Base-by-base conservation (phyloP, 2,797 vertebrate species). In the Mormyrus hasselquistii region DNA sequence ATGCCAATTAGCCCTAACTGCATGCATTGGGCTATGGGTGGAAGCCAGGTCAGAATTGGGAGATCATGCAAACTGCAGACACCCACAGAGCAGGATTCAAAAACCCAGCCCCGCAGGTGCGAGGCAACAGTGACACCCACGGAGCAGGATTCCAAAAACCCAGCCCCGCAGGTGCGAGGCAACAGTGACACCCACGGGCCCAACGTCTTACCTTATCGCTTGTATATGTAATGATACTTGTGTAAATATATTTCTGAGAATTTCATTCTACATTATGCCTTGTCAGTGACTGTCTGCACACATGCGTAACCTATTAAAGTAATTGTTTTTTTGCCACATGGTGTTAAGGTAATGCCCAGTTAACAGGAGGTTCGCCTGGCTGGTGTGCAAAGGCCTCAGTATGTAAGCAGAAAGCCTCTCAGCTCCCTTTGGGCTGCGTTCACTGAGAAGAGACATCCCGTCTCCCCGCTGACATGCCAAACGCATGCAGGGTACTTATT, bases 401-500 rank as follows among this genome's bases (percentile, higher is more conserved):
- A 82, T 82, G 76, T 82, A 19, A 82, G 65, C 76, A 82, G 76
- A 44, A 82, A 44, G 38, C 6, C 12, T 41, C 76, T 82, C 38
- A 7, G 41, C 41, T n/a, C 73, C 38, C 73, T 47, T 47, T 44
- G 73, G 34, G 76, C 38, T 44, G 38, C 5, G 76, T 82, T 44
- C 41, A 82, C 76, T 44, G 76, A 82, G 73, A 41, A 79, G 73
- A 44, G 41, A 47, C 76, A 82, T 79, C 76, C 38, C 76, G 41
- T 44, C 76, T 47, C 76, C 76, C 76, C 19, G 76, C 76, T 47
- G 76, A 47, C 41, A 41, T 19, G 34, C 76, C 41, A 16, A n/a
- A 82, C 38, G 41, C 93, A 94, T 94, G 76, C 76, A 82, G 41
- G 76, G 38, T 47, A 82, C 76, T 41, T 82, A 41, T 41, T 41